Conservation (phyloP, 1,140 invertebrate species). For the Brachystomella parvula region DNA sequence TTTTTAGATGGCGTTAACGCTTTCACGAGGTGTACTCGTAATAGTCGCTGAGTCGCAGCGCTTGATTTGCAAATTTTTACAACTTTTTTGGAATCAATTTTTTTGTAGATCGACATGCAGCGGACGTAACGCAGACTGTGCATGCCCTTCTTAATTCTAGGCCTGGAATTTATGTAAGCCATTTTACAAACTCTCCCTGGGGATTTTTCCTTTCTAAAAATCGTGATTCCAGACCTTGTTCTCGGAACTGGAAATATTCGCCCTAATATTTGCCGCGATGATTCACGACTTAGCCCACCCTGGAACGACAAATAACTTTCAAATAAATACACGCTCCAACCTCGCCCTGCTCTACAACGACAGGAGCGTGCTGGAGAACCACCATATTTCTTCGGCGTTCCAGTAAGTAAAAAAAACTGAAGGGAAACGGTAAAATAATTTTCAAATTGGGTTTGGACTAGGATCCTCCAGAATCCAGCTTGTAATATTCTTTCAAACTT, state of each 20-base stretch:
- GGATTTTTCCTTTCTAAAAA: constrained; percentile 9
- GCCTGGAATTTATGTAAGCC: background rate
- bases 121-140: constrained; percentile 88
- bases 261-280: constrained; percentile 81
- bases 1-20: too few species aligned
- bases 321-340: constrained; percentile 90
- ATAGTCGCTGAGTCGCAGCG: too few species aligned
- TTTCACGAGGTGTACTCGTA: too few species aligned
- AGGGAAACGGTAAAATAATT: background rate
- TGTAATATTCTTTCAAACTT: constrained; percentile 83
- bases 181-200: background rate
- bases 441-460: constrained; percentile 36
- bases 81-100: too few species aligned
- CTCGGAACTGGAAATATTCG: constrained; percentile 88
- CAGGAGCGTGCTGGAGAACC: constrained; percentile 84
- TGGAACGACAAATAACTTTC: constrained; percentile 94
- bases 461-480: constrained; percentile 75
- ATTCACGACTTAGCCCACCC: constrained; percentile 94
- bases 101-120: constrained; percentile 87
- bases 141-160: background rate
- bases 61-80: too few species aligned
- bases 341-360: constrained; percentile 89
- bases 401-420: constrained; percentile 46
- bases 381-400: constrained; percentile 85
- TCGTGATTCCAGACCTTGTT: constrained; percentile 68